These are phyloP conservation scores for Steatornis caripensis DNA, from an alignment of 2,113 vertebrate species.

Conservation along the genomic window DNA sequence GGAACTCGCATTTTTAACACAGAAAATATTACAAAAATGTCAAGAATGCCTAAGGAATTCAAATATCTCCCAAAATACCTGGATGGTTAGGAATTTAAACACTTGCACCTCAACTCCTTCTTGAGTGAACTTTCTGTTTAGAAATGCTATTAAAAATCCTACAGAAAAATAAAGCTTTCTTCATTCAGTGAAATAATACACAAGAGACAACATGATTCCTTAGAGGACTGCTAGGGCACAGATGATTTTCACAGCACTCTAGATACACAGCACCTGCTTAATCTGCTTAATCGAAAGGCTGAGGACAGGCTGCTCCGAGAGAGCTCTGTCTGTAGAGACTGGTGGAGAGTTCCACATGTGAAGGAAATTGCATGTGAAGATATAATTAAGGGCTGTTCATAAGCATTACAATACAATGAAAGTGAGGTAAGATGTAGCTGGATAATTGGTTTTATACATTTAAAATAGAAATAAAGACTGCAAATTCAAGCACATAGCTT, in stretches of 20 bases:
- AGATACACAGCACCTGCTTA: not conserved
- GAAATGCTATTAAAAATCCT: not conserved
- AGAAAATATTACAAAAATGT: not conserved
- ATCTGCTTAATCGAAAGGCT: not conserved
- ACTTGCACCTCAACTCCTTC: not conserved
- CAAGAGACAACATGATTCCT: not conserved
- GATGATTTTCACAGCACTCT: not conserved
- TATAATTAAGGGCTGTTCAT: not conserved
- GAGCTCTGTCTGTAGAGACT: not conserved
- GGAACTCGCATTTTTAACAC: not conserved
- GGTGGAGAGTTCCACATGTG: not conserved
- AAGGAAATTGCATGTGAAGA: not conserved
- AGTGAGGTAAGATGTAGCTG: not conserved
- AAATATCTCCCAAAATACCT: not conserved
- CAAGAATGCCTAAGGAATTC: not conserved
- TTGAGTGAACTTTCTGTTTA: not conserved
- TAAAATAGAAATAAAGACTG: not conserved
- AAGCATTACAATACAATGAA: not conserved
- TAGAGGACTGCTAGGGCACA: not conserved
- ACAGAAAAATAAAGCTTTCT: not conserved
- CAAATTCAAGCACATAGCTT: not conserved
- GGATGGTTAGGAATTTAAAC: not conserved
- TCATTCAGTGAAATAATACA: not conserved
- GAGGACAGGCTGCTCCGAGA: not conserved
- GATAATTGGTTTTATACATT: not conserved